Base-by-base conservation (phyloP, 2,888 invertebrate genomes). In the Dilophus febrilis region DNA sequence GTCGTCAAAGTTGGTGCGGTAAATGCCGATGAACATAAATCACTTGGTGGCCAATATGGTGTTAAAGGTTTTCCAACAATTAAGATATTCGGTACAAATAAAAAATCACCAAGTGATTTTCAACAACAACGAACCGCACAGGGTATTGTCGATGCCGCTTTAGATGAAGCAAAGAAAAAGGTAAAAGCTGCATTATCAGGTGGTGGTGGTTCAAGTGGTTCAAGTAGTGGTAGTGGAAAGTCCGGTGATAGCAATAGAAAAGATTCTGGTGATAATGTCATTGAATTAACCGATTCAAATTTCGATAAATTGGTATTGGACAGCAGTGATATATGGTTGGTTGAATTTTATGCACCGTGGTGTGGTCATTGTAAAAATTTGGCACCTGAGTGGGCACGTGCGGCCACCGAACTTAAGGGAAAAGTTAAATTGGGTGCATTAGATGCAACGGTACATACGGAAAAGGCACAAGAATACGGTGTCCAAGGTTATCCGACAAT, bases 341-440 rank as follows among this genome's bases (percentile, higher is more conserved):
- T 99, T 2, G 95, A 97, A 64, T 97, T 98, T 71, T 97, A 77
- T 63, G 97, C 97, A 6, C 88, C 88, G 0, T 92, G 92, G 85
- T 94, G 92, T 60, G 91, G 92, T 5, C 92, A 94, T 62, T 94
- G 94, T 66, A 95, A 97, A 66, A 91, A 82, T 57, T 67, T 98
- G 40, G 95, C 85, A 40, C 40, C 35, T 22, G 86, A 94, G 48
- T 98, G 95, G 95, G 85, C 84, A 11, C 77, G 82, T 55, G 98
- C 98, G 2, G 97, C 98, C 14, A 68, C 78, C 4, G 83, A 94
- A 58, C 73, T 98, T 16, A 94, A 91, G 66, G 97, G 95, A 52
- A 95, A 95, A 70, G 84, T 81, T 13, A 97, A 95, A 67, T 59
- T 98, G 14, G 98, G 95, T 43, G 94, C 95, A 3, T 59, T 98